These are phyloP conservation scores for Gadopsis marmoratus DNA, from an alignment of 2,797 vertebrate species.

Conservation along the genomic window DNA sequence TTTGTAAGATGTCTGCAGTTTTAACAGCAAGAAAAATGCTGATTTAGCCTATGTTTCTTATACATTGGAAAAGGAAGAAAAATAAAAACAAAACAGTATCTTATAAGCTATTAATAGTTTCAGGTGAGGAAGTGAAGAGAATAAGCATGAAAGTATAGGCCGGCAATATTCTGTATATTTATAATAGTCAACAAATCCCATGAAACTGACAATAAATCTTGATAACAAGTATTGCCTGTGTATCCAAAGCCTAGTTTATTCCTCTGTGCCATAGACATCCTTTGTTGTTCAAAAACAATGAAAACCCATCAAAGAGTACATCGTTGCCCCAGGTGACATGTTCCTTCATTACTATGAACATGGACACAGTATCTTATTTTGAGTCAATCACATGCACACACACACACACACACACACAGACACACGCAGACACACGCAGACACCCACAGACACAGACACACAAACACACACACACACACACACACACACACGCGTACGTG, in stretches of 20 bases:
- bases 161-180: background rate
- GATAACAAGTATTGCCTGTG: background rate
- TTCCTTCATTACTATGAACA: background rate
- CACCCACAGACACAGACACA: background rate
- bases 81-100: background rate
- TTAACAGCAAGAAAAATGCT: background rate
- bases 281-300: background rate
- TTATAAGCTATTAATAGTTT: background rate
- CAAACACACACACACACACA: too few species aligned
- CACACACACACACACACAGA: too few species aligned
- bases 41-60: background rate
- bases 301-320: background rate
- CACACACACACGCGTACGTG: too few species aligned
- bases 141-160: background rate
- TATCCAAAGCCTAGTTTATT: background rate
- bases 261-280: too few species aligned
- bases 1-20: background rate
- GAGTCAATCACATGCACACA: background rate
- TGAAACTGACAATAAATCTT: background rate
- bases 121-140: background rate
- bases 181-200: background rate
- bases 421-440: too few species aligned
- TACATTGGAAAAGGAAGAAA: background rate
- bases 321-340: background rate
- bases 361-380: background rate